Percentiles rank a stretch among this genome's conserved stretches.
These are phyloP conservation scores for Trematomus bernacchii DNA, from an alignment of 2,797 vertebrate genomes.

Conservation along the genomic window DNA sequence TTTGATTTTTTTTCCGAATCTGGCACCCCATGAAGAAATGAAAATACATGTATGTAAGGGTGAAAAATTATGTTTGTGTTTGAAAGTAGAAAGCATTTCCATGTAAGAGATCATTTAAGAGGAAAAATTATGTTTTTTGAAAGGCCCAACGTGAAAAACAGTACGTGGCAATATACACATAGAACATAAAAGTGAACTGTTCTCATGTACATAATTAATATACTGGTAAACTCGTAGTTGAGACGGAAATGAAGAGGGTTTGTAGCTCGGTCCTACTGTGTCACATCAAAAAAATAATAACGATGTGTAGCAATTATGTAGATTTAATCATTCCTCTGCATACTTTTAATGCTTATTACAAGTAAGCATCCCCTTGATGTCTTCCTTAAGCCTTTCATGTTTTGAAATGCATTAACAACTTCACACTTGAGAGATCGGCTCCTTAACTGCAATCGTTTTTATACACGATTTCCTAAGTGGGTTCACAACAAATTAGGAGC, in stretches of 20 bases:
- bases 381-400: conserved; percentile 38
- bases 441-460: conserved; percentile 51
- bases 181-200: background rate
- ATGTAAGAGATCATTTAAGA: too few relatives aligned
- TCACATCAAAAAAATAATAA: background rate
- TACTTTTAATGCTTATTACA: conserved; percentile 28
- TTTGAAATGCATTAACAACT: conserved; percentile 37
- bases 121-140: too few relatives aligned
- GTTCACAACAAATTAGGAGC: conserved; percentile 55
- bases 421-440: conserved; percentile 41
- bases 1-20: too few relatives aligned
- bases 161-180: background rate
- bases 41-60: too few relatives aligned
- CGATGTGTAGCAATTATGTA: conserved; percentile 8
- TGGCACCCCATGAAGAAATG: too few relatives aligned
- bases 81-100: too few relatives aligned
- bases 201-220: conserved; percentile 21
- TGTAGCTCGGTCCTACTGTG: background rate
- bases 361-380: conserved; percentile 29
- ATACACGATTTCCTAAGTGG: conserved; percentile 47
- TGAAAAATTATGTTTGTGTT: too few relatives aligned
- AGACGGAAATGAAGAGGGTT: conserved; percentile 1
- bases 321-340: conserved; percentile 15
- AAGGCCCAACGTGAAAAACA: too few relatives aligned
- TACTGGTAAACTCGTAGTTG: background rate